Base-by-base conservation (phyloP, 1,140 invertebrate species). In the Danaus melanippus region DNA sequence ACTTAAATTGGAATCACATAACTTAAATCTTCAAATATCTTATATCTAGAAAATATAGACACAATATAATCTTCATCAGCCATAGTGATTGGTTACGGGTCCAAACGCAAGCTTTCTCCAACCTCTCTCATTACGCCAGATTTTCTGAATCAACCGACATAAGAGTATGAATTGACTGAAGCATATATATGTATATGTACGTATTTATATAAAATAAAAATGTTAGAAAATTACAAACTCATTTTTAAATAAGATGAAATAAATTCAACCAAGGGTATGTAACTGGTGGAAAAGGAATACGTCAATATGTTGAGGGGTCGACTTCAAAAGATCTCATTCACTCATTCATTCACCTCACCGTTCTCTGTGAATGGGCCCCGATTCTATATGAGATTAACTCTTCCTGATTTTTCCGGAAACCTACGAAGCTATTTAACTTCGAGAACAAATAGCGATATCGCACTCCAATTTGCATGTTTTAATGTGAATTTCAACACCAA, bases 371-470 rank as follows among this genome's bases (percentile, higher is more conserved):
- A 50, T 53, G 52, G 51, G 50, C 46, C 54, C 61, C 57, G 60
- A 62, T 68, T 64, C 67, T 57, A 66, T 71, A 63, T 62, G 58
- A 55, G 52, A 59, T 67, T 67, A 72, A 74, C 56, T 68, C 62
- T 60, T 67, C 46, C 64, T 61, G 65, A 62, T 62, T 62, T 62
- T 62, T 62, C 60, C 55, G 54, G 46, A 46, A 40, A 62, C 60
- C 55, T 44, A 56, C 46, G 55, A 74, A 76, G 68, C 75, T 74
- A 75, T 78, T 78, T 76, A 78, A 78, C 75, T 78, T 78, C 65
- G 51, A 63, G 50, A 62, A 64, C 67, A 66, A 74, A 77, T 74
- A 71, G 69, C 67, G 67, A 62, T 55, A 70, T 78, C 62, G 70
- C 66, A 60, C 62, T 63, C 58, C 62, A 67, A 74, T 73, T 73